Conservation (phyloP, 2,113 vertebrate species). For the Tetraodon nigroviridis region DNA sequence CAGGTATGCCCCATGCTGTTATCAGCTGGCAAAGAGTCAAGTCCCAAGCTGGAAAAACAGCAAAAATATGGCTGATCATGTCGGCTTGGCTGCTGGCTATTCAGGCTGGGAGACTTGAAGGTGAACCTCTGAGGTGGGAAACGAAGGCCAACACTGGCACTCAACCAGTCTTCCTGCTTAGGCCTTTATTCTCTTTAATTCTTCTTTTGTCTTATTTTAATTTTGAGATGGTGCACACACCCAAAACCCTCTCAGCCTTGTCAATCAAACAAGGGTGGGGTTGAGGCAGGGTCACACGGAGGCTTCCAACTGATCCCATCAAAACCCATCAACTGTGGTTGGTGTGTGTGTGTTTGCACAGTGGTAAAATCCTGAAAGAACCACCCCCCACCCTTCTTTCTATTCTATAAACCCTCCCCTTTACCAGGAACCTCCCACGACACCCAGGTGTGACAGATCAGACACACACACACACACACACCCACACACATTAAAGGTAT, state of each 20-base stretch:
- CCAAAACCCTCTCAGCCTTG: slow-evolving; percentile 27
- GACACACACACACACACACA: slow-evolving; percentile 2
- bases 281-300: slow-evolving; percentile 59
- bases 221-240: slow-evolving; percentile 7
- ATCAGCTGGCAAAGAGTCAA: slow-evolving; percentile 59
- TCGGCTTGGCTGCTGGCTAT: slow-evolving; percentile 31
- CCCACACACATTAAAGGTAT: background rate
- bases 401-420: slow-evolving; percentile 49
- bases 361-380: slow-evolving; percentile 72
- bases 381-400: slow-evolving; percentile 21
- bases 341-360: slow-evolving; percentile 64
- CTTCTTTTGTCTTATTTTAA: background rate
- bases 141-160: background rate
- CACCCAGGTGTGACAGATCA: slow-evolving; percentile 55
- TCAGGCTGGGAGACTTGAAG: slow-evolving; percentile 38
- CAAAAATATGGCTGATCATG: slow-evolving; percentile 45
- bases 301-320: slow-evolving; percentile 71
- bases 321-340: slow-evolving; percentile 67
- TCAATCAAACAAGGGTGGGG: slow-evolving; percentile 68
- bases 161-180: no score
- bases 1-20: slow-evolving; percentile 63
- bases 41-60: slow-evolving; percentile 42
- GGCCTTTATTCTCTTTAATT: background rate
- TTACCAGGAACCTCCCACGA: slow-evolving; percentile 42
- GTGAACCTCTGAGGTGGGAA: slow-evolving; percentile 38